Base-by-base conservation (phyloP, 1,140 invertebrate species). In the Portunus trituberculatus region DNA sequence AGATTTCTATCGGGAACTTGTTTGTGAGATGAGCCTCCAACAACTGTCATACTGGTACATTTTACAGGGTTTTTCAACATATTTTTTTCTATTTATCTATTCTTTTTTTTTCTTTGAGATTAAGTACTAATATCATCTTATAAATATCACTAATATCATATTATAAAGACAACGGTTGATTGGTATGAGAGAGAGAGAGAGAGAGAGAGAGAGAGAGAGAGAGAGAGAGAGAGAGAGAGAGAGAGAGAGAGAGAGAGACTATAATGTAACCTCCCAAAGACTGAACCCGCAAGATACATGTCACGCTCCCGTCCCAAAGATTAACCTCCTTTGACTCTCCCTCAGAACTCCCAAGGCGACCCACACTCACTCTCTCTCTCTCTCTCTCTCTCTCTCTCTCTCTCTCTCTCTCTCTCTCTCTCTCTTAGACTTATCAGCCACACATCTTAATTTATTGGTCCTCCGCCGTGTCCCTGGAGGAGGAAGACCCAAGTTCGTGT, bases 221-320 rank as follows among this genome's bases (percentile, higher is more conserved):
- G 86, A 32, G 86, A 88, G 86, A 88, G 86, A 88, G 86, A 88
- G 86, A 88, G 86, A 88, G 86, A 88, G 86, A 88, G 86, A 88
- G 86, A 88, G 86, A 88, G 86, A 88, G 86, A 88, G 86, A 88
- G 86, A 88, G 86, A 88, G 31, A 4, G n/a, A 88, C 6, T 10
- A n/a, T 8, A 20, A 45, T 25, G 16, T 10, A 59, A 59, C 52
- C 16, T 12, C 16, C 52, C 52, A 59, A 59, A 59, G 16, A 14
- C 52, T 59, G 52, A 59, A 59, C 52, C 52, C 3, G 16, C 12
- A 59, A 59, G 52, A 59, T 59, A 59, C 16, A 76, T n/a, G n/a
- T 76, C 67, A 76, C 67, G 67, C 20, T 76, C 20, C 20, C 6
- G 0, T 76, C 6, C 67, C 20, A n/a, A 7, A n/a, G 12, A 25